These are phyloP conservation scores for Sebastes itinus DNA, from an alignment of 2,797 vertebrate species.

Conservation along the genomic window DNA sequence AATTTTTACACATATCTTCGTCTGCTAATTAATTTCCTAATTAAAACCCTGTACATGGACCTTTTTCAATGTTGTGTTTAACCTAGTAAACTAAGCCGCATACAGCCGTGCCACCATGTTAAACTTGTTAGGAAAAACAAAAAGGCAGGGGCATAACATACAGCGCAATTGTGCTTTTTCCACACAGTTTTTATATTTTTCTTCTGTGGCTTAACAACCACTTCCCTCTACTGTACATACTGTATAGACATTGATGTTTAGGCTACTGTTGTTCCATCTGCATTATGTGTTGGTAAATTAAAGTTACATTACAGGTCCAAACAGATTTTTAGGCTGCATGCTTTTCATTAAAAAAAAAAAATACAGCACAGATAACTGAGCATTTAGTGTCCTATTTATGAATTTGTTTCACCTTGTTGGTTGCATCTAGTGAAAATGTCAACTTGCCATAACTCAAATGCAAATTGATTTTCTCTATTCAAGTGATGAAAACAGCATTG, in stretches of 20 bases:
- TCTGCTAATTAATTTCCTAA: not conserved
- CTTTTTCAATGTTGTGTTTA: too few relatives aligned
- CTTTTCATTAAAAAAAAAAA: not conserved
- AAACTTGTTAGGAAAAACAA: not conserved
- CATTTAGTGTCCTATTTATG: not conserved
- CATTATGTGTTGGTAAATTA: not conserved
- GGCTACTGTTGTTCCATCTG: not conserved
- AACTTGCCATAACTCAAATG: slow-evolving; percentile 4
- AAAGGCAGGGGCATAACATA: too few relatives aligned
- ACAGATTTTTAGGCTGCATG: not conserved
- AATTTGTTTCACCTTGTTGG: slow-evolving; percentile 17
- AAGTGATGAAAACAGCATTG: slow-evolving; percentile 22
- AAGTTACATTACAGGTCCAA: not conserved
- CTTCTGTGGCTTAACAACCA: not conserved
- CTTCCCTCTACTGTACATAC: not conserved
- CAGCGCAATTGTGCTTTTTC: not conserved
- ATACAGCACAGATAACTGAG: not conserved
- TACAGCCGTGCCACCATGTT: not conserved
- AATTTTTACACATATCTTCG: not conserved
- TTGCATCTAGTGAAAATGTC: slow-evolving; percentile 36
- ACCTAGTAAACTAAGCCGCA: not conserved
- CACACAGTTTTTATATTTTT: not conserved
- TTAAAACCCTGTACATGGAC: not conserved
- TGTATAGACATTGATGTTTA: not conserved
- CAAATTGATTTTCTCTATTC: slow-evolving; percentile 42